Percentiles rank a stretch among this genome's conserved stretches.
Conservation (phyloP, 1,140 invertebrate genomes). For the Apolygus lucorum region DNA sequence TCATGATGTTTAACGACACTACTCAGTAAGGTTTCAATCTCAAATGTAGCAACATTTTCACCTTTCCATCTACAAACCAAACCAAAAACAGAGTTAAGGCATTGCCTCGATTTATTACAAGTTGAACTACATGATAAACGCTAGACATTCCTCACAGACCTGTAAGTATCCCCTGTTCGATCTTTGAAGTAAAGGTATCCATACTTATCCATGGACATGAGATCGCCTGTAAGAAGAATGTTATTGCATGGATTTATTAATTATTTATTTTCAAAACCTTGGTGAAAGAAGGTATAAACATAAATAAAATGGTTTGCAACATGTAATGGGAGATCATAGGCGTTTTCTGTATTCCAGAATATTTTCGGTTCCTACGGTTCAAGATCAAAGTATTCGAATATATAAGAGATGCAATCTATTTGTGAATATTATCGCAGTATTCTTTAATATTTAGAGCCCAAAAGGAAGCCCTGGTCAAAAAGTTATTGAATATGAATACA, state of each 20-base stretch:
- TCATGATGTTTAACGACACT: slow-evolving; percentile 79
- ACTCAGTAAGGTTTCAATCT: slow-evolving; percentile 90
- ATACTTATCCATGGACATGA: slow-evolving; percentile 79
- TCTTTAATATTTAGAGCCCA: too few species aligned
- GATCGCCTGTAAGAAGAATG: slow-evolving; percentile 56
- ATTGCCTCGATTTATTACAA: not conserved
- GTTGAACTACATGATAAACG: not conserved
- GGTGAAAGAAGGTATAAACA: too few species aligned
- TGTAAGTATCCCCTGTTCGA: slow-evolving; percentile 89
- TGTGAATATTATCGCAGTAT: too few species aligned
- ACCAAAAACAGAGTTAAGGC: not conserved
- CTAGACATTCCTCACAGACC: slow-evolving; percentile 41
- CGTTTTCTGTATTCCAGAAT: too few species aligned
- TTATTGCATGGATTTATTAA: not conserved
- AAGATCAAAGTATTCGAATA: too few species aligned
- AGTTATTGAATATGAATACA: too few species aligned
- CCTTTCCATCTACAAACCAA: slow-evolving; percentile 72
- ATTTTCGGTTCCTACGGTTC: too few species aligned
- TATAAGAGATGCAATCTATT: too few species aligned
- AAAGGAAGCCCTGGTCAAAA: too few species aligned
- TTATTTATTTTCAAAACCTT: not conserved
- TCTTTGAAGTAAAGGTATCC: slow-evolving; percentile 95
- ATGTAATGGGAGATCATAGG: too few species aligned
- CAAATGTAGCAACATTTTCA: slow-evolving; percentile 96
- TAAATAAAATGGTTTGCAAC: too few species aligned